These are phyloP conservation scores for Oreochromis niloticus DNA, from an alignment of 2,113 vertebrate genomes.

Conservation along the genomic window DNA sequence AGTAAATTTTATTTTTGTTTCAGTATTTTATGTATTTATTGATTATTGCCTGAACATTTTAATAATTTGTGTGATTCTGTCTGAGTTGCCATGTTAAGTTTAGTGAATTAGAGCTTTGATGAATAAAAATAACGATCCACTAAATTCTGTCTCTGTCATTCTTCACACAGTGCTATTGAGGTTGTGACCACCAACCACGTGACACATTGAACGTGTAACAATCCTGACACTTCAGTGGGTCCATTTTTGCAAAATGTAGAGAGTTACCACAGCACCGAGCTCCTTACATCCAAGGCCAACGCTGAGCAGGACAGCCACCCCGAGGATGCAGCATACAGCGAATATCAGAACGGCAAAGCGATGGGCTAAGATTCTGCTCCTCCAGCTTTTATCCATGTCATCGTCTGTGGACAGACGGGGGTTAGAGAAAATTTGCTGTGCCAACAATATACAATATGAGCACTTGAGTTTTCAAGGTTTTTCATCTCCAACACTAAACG, in stretches of 20 bases:
- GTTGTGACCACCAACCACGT: neutral
- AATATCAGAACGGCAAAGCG: constrained; percentile 54
- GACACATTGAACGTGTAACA: neutral
- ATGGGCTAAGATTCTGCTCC: constrained; percentile 32
- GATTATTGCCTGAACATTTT: neutral
- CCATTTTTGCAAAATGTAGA: neutral
- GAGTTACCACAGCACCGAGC: neutral
- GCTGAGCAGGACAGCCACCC: constrained; percentile 35
- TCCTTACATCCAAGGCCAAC: constrained; percentile 72
- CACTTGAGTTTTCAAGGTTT: neutral
- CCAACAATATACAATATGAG: neutral
- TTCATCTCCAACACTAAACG: neutral
- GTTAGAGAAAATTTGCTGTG: neutral
- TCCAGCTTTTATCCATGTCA: constrained; percentile 49
- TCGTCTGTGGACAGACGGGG: constrained; percentile 1
- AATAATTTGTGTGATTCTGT: neutral
- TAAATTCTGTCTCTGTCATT: neutral
- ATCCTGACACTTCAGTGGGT: neutral
- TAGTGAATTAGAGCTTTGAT: neutral
- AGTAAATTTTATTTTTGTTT: neutral
- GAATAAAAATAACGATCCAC: neutral
- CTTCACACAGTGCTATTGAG: neutral
- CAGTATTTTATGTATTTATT: neutral
- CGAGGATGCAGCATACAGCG: constrained; percentile 7
- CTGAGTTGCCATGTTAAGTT: neutral